Evolutionary conservation across 2,888 invertebrate species (phyloP), one percentile per base, ranked within the genome.

Genomic region (Ichneumon xanthorius): DNA sequence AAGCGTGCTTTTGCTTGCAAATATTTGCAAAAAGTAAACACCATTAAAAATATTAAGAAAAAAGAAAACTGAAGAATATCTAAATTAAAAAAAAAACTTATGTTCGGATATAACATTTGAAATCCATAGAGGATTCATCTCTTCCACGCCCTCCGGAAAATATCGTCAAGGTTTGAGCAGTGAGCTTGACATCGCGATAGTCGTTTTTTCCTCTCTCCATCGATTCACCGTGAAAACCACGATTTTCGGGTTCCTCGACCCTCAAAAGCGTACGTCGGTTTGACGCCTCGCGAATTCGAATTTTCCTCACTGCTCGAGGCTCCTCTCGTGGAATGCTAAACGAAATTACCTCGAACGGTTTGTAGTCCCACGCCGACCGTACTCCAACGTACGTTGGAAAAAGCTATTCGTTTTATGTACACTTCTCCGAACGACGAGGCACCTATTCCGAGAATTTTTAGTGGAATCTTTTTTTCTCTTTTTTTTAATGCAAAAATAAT

Each of bases 281-380:
- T 11, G 53, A 19, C 6, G 16, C 26, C 26, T 45, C 16, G 68
- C 48, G 26, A 14, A 37, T 53, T 37, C 53, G 4, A 11, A 26
- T 53, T 30, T 53, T 30, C 4, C n/a, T 33, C 6, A 11, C 11
- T n/a, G n/a, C 30, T 61, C 30, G 48, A 50, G 50, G 11, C 11
- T 68, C 45, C 45, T 48, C 22, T 26, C 33, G 6, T 63, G 19
- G 30, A 11, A 30, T 50, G 16, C 22, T 22, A 33, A 76, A 65
- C 14, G 30, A 53, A 67, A 63, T 65, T 50, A 67, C 53, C 19
- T 37, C 22, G 14, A 67, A 67, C 37, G 53, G 50, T 67, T 65
- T 76, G 19, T 76, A 19, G 26, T n/a, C 37, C 53, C 22, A 50
- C 50, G 63, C 50, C 53, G 45, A 45, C 14, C 45, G 65, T 26